These are phyloP conservation scores for Empidonax alnorum DNA, from an alignment of 2,113 vertebrate genomes.

Conservation along the genomic window DNA sequence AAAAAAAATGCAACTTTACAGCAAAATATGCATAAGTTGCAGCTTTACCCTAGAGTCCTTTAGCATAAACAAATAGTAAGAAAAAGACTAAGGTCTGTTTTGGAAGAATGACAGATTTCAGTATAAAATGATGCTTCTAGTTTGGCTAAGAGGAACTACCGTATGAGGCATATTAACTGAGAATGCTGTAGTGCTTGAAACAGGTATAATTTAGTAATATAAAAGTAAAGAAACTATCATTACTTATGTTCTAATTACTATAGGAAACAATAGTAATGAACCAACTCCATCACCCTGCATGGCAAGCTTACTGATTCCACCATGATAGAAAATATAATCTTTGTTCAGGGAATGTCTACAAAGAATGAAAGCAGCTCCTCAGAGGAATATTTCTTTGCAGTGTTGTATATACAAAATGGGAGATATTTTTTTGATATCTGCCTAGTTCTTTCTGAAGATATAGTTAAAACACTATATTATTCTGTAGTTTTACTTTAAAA, in stretches of 20 bases:
- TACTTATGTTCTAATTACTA: neutral
- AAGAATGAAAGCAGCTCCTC: neutral
- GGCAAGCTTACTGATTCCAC: neutral
- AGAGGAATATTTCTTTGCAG: neutral
- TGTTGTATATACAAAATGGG: neutral
- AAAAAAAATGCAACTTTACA: neutral
- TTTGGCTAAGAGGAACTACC: neutral
- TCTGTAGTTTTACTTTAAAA: conserved; percentile 13
- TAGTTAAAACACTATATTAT: neutral
- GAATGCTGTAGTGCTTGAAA: neutral
- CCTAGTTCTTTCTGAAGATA: neutral
- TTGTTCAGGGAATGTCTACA: neutral
- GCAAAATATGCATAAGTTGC: neutral
- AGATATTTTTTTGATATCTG: neutral
- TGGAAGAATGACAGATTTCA: neutral
- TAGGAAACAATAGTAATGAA: neutral
- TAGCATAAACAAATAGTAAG: neutral
- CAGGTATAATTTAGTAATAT: neutral
- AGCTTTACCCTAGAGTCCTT: neutral
- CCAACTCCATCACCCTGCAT: neutral
- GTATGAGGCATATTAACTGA: neutral
- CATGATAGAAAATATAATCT: neutral
- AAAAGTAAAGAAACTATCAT: neutral
- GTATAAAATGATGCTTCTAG: neutral
- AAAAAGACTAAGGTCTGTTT: neutral